Conservation (phyloP, 2,888 invertebrate species). For the Pollenia angustigena region DNA sequence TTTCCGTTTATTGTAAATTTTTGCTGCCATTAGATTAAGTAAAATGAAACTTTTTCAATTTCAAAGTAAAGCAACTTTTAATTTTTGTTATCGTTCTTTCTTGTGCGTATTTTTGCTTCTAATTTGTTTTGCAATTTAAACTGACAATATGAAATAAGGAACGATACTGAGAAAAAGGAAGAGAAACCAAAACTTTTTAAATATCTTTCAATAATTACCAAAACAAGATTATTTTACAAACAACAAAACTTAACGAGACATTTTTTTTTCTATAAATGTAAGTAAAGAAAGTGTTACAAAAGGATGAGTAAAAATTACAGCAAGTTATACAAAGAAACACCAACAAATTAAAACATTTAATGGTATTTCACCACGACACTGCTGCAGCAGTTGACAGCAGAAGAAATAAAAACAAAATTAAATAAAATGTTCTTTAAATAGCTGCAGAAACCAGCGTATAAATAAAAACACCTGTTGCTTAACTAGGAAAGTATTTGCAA, state of each 20-base stretch:
- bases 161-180: background rate
- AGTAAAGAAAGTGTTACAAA: background rate
- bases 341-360: slow-evolving; percentile 37
- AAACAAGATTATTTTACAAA: slow-evolving; percentile 62
- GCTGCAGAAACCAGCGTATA: background rate
- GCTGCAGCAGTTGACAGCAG: slow-evolving; percentile 18
- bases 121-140: slow-evolving; percentile 55
- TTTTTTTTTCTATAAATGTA: background rate
- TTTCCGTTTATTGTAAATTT: slow-evolving; percentile 49
- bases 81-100: background rate
- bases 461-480: slow-evolving; percentile 35
- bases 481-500: background rate
- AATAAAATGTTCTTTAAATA: background rate
- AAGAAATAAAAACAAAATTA: background rate
- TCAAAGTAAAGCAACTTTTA: slow-evolving; percentile 7
- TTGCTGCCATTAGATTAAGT: slow-evolving; percentile 6
- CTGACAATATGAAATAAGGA: slow-evolving; percentile 43
- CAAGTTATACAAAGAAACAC: background rate
- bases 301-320: slow-evolving; percentile 20
- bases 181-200: slow-evolving; percentile 46
- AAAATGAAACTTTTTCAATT: slow-evolving; percentile 47
- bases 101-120: slow-evolving; percentile 27
- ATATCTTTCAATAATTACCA: slow-evolving; percentile 69
- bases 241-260: slow-evolving; percentile 30
- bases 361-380: slow-evolving; percentile 32